Conservation (phyloP, 2,888 invertebrate genomes). For the Microctonus aethiopoides region DNA sequence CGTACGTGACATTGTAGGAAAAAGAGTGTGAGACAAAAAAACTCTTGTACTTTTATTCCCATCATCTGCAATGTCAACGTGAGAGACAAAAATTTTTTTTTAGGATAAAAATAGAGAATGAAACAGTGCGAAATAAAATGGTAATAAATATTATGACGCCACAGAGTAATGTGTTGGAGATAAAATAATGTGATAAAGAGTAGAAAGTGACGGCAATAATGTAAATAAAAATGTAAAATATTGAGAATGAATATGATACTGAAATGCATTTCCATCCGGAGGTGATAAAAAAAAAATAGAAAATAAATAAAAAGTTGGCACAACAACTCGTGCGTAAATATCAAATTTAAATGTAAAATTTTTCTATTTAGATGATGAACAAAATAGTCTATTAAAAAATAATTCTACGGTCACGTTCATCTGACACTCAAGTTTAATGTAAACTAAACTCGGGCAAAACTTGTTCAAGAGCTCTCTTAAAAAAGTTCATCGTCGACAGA, state of each 20-base stretch:
- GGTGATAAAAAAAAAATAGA: neutral
- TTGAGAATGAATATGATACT: too few species aligned
- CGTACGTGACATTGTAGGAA: constrained; percentile 66
- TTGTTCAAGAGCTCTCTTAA: neutral
- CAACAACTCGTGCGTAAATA: neutral
- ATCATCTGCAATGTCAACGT: constrained; percentile 39
- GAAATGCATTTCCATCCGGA: neutral
- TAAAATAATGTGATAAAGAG: neutral
- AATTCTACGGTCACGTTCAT: constrained; percentile 18
- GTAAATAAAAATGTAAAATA: too few species aligned
- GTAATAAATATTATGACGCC: neutral
- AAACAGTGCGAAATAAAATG: neutral
- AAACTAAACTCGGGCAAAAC: constrained; percentile 18
- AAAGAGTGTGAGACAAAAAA: constrained; percentile 41
- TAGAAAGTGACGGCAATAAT: too few species aligned
- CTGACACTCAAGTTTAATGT: constrained; percentile 16
- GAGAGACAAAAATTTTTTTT: neutral
- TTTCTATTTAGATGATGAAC: neutral
- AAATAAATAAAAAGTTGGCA: neutral
- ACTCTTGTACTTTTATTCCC: constrained; percentile 23
- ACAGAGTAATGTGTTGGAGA: neutral
- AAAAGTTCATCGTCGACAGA: constrained; percentile 18
- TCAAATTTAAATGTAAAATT: neutral
- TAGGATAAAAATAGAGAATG: neutral
- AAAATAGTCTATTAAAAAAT: constrained; percentile 30